Percentiles rank a stretch among this genome's conserved stretches.
These are phyloP conservation scores for Drosophila imparisetae DNA, from an alignment of 2,888 invertebrate genomes.

Conservation along the genomic window DNA sequence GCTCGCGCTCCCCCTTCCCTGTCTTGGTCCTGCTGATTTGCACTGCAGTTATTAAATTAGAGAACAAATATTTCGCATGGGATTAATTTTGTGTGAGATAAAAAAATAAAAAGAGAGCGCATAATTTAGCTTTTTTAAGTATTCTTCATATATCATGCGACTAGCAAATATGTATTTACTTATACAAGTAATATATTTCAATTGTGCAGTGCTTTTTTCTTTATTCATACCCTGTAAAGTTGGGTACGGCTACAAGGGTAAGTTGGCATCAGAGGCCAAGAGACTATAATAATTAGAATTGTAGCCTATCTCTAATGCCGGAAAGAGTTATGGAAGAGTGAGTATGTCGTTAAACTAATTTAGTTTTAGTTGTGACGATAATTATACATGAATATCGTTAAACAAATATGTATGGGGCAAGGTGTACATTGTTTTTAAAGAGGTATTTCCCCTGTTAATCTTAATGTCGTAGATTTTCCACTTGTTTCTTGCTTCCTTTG, in stretches of 20 bases:
- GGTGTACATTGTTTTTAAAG: not conserved
- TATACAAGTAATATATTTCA: constrained; percentile 17
- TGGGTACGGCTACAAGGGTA: not conserved
- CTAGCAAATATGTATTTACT: not conserved
- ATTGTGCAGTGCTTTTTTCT: constrained; percentile 5
- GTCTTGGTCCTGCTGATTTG: not conserved
- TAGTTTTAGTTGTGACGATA: not conserved
- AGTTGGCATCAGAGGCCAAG: not conserved
- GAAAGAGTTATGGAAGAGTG: not conserved
- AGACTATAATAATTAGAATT: not conserved
- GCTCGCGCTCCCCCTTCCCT: constrained; percentile 7
- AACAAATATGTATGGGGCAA: not conserved
- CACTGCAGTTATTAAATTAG: constrained; percentile 64
- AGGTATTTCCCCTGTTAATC: not conserved
- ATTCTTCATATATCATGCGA: not conserved
- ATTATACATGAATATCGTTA: not conserved
- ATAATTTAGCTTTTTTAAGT: constrained; percentile 9
- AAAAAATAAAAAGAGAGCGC: not conserved
- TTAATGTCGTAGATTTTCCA: not conserved
- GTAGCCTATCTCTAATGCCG: not conserved
- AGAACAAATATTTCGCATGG: constrained; percentile 38
- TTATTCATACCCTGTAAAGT: constrained; percentile 8
- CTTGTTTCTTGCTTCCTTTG: constrained; percentile 8
- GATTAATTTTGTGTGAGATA: constrained; percentile 35
- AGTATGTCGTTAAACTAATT: not conserved